Evolutionary conservation across 2,888 invertebrate genomes (phyloP).

Genomic region (Portevinia maculata): DNA sequence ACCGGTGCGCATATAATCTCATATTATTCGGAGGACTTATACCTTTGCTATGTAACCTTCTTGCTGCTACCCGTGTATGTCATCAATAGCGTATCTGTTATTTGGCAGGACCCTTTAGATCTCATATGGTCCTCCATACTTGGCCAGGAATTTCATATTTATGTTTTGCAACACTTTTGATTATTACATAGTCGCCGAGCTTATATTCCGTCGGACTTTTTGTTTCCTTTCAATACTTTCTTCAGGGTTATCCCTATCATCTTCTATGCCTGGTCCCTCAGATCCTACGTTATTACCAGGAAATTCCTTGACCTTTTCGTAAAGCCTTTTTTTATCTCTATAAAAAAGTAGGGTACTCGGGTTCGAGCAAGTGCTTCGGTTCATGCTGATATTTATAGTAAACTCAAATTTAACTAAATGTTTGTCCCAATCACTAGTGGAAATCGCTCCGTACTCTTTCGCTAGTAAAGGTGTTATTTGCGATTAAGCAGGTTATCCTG

Average conservation of each 20-base stretch:
- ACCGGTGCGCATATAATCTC: conserved; percentile 31
- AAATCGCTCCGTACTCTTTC: conserved; percentile 25
- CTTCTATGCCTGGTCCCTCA: not conserved
- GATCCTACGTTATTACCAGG: conserved; percentile 12
- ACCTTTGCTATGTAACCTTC: conserved; percentile 31
- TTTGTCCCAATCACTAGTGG: conserved; percentile 45
- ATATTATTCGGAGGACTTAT: conserved; percentile 31
- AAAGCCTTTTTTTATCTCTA: conserved; percentile 31
- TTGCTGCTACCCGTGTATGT: conserved; percentile 32
- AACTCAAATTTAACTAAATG: conserved; percentile 49
- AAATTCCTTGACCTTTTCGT: conserved; percentile 66
- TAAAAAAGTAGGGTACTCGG: conserved; percentile 23
- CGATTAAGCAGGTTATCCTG: conserved; percentile 37
- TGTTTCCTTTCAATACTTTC: conserved; percentile 28
- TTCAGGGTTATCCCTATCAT: conserved; percentile 11
- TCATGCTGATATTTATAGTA: conserved; percentile 42
- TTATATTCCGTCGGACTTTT: conserved; percentile 32
- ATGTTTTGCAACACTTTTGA: conserved; percentile 47
- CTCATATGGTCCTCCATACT: conserved; percentile 43
- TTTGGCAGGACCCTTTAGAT: conserved; percentile 31
- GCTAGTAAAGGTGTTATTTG: conserved; percentile 31
- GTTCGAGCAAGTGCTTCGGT: conserved; percentile 35
- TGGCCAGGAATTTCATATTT: conserved; percentile 42
- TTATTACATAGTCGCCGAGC: conserved; percentile 65
- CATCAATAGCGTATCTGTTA: conserved; percentile 38